phyloP scores from a whole-genome alignment of 2,888 invertebrate species.

The Heliothis peltigera region DNA sequence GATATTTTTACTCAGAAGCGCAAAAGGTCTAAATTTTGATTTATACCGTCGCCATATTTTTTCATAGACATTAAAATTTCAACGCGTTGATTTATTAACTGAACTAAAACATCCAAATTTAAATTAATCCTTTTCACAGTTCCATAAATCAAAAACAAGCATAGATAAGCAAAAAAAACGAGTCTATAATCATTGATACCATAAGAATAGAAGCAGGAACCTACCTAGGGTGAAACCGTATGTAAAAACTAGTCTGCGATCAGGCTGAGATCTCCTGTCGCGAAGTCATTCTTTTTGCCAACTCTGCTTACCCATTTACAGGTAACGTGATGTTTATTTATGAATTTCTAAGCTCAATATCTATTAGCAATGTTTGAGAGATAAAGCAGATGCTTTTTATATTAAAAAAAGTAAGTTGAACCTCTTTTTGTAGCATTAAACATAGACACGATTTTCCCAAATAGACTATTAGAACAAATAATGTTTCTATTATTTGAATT shows the following conservation, averaged over 20 bases:
- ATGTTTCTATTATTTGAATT: conserved; percentile 34
- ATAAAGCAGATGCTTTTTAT: conserved; percentile 31
- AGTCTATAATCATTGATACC: conserved; percentile 39
- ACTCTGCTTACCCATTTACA: conserved; percentile 73
- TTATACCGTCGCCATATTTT: neutral
- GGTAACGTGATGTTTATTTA: conserved; percentile 80
- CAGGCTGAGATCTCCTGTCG: conserved; percentile 48
- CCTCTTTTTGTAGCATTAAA: conserved; percentile 39
- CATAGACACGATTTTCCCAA: conserved; percentile 40
- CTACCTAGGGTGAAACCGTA: conserved; percentile 25
- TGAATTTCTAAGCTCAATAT: conserved; percentile 68
- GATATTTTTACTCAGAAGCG: neutral
- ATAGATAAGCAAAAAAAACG: conserved; percentile 13
- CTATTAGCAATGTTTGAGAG: conserved; percentile 50
- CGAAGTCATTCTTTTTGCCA: conserved; percentile 72
- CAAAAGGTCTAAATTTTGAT: neutral
- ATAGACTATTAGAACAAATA: conserved; percentile 36
- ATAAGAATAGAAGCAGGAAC: conserved; percentile 53
- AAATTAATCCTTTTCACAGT: conserved; percentile 33
- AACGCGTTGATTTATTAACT: conserved; percentile 25
- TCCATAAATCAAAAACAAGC: conserved; percentile 44
- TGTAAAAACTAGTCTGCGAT: conserved; percentile 54
- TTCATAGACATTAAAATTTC: conserved; percentile 1
- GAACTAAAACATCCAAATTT: conserved; percentile 29
- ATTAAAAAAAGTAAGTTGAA: conserved; percentile 31